Percentiles rank a stretch among this genome's conserved stretches.
These are phyloP conservation scores for Chrysemys picta DNA, from an alignment of 2,113 vertebrate genomes.

Conservation along the genomic window DNA sequence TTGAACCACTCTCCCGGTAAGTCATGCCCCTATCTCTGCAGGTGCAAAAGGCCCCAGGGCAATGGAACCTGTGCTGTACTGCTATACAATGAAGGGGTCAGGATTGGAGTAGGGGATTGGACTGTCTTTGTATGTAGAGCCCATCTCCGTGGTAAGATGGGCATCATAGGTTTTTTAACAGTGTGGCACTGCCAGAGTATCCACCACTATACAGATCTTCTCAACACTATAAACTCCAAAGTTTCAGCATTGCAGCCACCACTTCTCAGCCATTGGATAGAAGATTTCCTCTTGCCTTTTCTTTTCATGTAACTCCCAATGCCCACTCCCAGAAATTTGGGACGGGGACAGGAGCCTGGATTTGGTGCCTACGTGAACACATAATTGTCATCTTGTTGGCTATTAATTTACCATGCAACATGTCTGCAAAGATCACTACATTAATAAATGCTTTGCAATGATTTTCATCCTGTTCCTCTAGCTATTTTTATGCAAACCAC, in stretches of 20 bases:
- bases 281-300: background rate
- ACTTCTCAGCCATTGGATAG: background rate
- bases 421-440: constrained; percentile 61
- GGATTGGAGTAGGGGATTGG: background rate
- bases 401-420: constrained; percentile 60
- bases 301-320: background rate
- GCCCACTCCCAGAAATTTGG: background rate
- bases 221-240: background rate
- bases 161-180: background rate
- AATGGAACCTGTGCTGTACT: background rate
- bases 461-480: constrained; percentile 71
- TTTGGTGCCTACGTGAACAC: constrained; percentile 22
- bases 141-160: background rate
- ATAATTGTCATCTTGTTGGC: constrained; percentile 51
- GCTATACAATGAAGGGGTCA: background rate
- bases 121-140: background rate
- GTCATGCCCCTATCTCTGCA: background rate
- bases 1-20: background rate
- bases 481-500: constrained; percentile 76
- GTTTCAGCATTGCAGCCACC: background rate
- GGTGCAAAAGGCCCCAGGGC: background rate
- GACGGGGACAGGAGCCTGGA: background rate
- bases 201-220: background rate
- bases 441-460: constrained; percentile 70
- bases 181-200: background rate